These are phyloP conservation scores for Drosophila sturtevanti DNA, from an alignment of 1,140 invertebrate genomes.

Conservation along the genomic window DNA sequence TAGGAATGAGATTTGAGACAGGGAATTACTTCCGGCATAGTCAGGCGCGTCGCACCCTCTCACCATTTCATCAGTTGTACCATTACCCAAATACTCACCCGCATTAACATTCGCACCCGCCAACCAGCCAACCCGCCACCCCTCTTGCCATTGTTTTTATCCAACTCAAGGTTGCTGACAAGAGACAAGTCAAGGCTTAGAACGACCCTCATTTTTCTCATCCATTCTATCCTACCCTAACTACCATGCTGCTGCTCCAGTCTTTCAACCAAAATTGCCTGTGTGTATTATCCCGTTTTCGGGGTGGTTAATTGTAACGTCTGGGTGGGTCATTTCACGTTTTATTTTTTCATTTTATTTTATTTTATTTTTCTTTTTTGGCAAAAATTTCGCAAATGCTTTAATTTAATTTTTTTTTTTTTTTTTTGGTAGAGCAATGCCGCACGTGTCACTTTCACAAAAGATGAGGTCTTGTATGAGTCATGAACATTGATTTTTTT, in stretches of 20 bases:
- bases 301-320: constrained; percentile 2
- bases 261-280: too few relatives aligned
- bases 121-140: not conserved
- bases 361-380: constrained; percentile 23
- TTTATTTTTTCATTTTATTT: too few relatives aligned
- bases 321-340: not conserved
- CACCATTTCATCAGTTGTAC: too few relatives aligned
- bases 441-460: constrained; percentile 74
- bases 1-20: not conserved
- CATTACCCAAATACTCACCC: not conserved
- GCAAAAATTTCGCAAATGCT: constrained; percentile 41
- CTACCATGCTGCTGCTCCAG: not conserved
- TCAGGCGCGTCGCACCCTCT: not conserved
- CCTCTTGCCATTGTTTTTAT: not conserved
- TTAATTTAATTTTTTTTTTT: not conserved
- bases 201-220: constrained; percentile 10
- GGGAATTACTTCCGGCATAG: constrained; percentile 8
- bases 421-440: constrained; percentile 1
- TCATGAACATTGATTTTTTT: constrained; percentile 52
- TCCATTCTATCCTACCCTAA: constrained; percentile 29
- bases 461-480: constrained; percentile 33
- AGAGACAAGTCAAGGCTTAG: constrained; percentile 3
- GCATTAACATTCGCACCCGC: not conserved
- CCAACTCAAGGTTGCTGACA: constrained; percentile 8
- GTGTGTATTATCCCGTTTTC: constrained; percentile 12